A percentile compares a stretch with the other conserved stretches of the same genome.
Conservation (phyloP, 2,113 vertebrate genomes). For the Arothron firmamentum region DNA sequence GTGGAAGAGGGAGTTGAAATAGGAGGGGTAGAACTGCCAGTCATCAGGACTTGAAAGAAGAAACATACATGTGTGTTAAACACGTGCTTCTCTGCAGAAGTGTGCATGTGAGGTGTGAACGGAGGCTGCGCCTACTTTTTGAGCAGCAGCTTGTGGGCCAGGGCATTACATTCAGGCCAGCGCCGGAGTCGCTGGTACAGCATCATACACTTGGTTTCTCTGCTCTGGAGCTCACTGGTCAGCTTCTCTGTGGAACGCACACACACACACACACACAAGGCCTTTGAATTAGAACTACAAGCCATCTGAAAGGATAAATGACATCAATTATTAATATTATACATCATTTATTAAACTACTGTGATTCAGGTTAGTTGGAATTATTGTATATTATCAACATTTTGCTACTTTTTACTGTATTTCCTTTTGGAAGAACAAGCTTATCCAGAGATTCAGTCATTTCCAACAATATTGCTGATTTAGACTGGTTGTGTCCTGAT, state of each 20-base stretch:
- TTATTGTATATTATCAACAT: too few relatives aligned
- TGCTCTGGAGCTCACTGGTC: slow-evolving; percentile 95
- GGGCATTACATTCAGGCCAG: slow-evolving; percentile 94
- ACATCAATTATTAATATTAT: too few relatives aligned
- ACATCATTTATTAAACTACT: not conserved
- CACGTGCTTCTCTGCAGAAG: fast-evolving
- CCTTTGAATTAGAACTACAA: not conserved
- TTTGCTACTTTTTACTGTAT: too few relatives aligned
- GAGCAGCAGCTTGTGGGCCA: slow-evolving; percentile 86
- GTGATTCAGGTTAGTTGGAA: not conserved
- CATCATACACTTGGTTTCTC: slow-evolving; percentile 95
- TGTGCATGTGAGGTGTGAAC: too few relatives aligned
- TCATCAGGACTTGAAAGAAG: slow-evolving; percentile 86
- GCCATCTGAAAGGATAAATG: not conserved
- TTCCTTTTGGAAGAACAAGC: too few relatives aligned
- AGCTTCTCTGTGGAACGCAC: slow-evolving; percentile 84
- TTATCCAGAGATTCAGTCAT: too few relatives aligned
- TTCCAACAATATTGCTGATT: too few relatives aligned
- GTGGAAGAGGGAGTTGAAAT: slow-evolving; percentile 94
- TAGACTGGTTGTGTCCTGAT: too few relatives aligned
- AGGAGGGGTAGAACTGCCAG: slow-evolving; percentile 96
- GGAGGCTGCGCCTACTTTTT: slow-evolving; percentile 82
- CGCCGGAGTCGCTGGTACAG: slow-evolving; percentile 87
- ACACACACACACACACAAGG: not conserved
- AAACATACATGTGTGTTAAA: slow-evolving; percentile 5